Evolutionary conservation across 2,797 vertebrate species (phyloP).

Genomic region (Hydrolagus colliei): DNA sequence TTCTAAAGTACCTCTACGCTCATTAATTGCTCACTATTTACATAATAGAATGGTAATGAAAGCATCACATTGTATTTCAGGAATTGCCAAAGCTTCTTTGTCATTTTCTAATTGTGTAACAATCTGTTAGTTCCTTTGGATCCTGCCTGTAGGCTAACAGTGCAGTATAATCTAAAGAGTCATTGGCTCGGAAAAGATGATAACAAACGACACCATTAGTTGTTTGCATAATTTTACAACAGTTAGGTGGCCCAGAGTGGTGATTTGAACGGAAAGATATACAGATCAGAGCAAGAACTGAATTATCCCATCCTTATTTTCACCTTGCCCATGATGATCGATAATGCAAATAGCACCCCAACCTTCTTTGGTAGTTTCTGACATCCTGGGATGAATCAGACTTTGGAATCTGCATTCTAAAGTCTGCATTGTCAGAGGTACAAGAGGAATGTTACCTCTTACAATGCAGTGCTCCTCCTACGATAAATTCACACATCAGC

Average conservation of each 20-base stretch:
- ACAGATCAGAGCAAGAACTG: background rate
- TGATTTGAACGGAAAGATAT: background rate
- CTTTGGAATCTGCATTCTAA: too few species aligned
- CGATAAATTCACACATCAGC: too few species aligned
- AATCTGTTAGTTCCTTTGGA: background rate
- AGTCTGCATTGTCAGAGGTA: background rate
- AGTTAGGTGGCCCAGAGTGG: too few species aligned
- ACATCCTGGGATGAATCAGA: too few species aligned
- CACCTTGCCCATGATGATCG: background rate
- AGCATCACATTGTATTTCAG: background rate
- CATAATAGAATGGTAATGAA: background rate
- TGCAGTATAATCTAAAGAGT: background rate
- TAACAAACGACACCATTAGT: background rate
- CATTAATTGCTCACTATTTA: background rate
- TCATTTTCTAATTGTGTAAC: background rate
- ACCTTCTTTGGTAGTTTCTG: background rate
- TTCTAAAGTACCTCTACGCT: background rate
- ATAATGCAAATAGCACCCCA: background rate
- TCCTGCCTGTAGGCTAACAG: background rate
- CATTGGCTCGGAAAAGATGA: background rate
- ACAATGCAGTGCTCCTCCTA: too few species aligned
- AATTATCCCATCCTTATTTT: slow-evolving; percentile 7
- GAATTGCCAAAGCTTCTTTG: background rate
- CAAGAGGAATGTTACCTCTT: too few species aligned
- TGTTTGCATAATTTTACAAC: slow-evolving; percentile 4